Conservation (phyloP, 2,797 vertebrate species). For the Tragelaphus oryx region DNA sequence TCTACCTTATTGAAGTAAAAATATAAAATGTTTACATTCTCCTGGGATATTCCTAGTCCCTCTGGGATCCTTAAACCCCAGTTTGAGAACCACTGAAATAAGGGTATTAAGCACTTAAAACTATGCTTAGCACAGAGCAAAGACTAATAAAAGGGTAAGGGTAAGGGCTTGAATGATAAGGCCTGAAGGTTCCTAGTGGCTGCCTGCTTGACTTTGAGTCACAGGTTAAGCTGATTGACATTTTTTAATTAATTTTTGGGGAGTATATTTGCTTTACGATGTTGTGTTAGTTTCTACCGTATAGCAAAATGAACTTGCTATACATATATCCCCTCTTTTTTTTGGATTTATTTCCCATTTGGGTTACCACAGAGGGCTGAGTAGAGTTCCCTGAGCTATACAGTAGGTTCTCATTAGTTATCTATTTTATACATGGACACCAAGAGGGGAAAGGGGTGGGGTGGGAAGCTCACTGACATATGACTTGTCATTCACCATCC, state of each 20-base stretch:
- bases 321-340: not conserved
- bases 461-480: not conserved
- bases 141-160: not conserved
- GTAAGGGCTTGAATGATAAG: not conserved
- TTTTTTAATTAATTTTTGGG: not conserved
- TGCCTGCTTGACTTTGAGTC: not conserved
- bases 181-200: not conserved
- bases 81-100: not conserved
- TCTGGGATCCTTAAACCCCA: not conserved
- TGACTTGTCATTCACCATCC: not conserved
- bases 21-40: not conserved
- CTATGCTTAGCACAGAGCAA: not conserved
- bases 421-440: not conserved
- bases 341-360: not conserved
- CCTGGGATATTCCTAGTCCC: not conserved
- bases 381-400: not conserved
- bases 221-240: not conserved
- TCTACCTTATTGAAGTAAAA: not conserved
- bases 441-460: not conserved
- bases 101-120: not conserved
- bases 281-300: not conserved
- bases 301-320: not conserved
- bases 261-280: not conserved
- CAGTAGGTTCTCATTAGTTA: not conserved
- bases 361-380: not conserved